Conservation (phyloP, 2,797 vertebrate genomes). For the Onychomys leucogaster region DNA sequence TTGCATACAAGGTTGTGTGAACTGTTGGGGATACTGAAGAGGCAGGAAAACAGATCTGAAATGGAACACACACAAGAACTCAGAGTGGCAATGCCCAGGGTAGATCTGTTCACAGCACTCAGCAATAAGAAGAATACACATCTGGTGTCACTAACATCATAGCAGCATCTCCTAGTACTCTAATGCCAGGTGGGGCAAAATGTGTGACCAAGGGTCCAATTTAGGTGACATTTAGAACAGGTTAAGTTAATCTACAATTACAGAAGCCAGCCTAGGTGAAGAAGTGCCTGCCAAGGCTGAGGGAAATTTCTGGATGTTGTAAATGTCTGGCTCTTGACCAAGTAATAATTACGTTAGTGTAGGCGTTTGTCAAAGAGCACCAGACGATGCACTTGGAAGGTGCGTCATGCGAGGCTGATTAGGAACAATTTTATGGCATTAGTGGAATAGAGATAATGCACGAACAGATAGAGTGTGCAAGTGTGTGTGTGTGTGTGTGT, state of each 20-base stretch:
- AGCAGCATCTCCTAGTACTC: background rate
- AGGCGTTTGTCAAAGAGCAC: background rate
- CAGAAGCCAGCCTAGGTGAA: background rate
- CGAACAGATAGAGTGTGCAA: background rate
- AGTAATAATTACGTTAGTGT: background rate
- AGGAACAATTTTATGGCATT: background rate
- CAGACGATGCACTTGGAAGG: background rate
- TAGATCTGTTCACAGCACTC: background rate
- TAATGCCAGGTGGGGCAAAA: background rate
- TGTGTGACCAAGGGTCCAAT: background rate
- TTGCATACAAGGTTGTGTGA: background rate
- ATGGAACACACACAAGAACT: background rate
- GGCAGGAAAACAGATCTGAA: background rate
- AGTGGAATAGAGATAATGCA: background rate
- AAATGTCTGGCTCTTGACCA: background rate
- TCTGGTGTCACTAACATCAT: background rate
- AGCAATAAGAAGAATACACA: background rate
- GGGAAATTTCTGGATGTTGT: background rate
- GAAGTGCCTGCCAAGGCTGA: background rate
- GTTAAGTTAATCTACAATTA: background rate
- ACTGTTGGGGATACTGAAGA: background rate
- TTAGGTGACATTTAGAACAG: background rate
- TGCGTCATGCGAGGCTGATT: background rate
- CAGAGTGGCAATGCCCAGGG: background rate
- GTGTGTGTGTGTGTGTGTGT: no score